phyloP scores from a whole-genome alignment of 2,113 vertebrate genomes.

The Saccopteryx bilineata region DNA sequence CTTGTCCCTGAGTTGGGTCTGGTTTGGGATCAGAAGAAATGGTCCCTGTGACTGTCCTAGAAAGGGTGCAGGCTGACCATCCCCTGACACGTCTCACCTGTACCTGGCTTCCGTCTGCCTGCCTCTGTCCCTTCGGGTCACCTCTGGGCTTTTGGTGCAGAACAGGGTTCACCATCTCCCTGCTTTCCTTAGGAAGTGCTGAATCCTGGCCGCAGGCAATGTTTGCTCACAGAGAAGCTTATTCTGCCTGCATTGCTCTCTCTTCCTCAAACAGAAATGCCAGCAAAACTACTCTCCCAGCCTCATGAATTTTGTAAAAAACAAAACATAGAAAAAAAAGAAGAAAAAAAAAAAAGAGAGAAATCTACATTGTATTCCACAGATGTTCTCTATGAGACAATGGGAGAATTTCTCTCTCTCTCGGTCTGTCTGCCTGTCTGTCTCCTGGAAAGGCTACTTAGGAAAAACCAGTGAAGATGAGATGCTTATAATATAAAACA shows the following conservation, averaged over 20 bases:
- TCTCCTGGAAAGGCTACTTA: neutral
- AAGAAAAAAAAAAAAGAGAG: conserved; percentile 75
- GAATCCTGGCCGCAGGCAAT: conserved; percentile 73
- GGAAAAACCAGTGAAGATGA: conserved; percentile 8
- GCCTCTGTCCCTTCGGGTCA: neutral
- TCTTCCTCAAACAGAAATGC: conserved; percentile 87
- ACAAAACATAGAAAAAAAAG: conserved; percentile 54
- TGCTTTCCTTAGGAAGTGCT: conserved; percentile 54
- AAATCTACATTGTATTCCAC: conserved; percentile 52
- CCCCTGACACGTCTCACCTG: accelerated
- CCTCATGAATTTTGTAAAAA: conserved; percentile 86
- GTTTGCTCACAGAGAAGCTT: conserved; percentile 77
- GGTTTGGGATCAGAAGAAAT: neutral
- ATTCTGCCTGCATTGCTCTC: conserved; percentile 60
- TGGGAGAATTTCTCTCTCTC: neutral
- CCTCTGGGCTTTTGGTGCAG: conserved; percentile 4
- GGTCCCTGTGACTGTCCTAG: neutral
- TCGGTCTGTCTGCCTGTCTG: neutral
- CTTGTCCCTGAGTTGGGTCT: neutral
- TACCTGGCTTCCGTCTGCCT: neutral
- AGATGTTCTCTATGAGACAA: conserved; percentile 64
- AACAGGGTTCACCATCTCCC: conserved; percentile 69
- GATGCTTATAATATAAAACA: neutral
- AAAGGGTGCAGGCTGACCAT: neutral
- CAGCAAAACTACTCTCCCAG: conserved; percentile 84